Evolutionary conservation across 2,888 invertebrate genomes (phyloP), one percentile per base, ranked within the genome.

Genomic region (Oxystoma pomonae): DNA sequence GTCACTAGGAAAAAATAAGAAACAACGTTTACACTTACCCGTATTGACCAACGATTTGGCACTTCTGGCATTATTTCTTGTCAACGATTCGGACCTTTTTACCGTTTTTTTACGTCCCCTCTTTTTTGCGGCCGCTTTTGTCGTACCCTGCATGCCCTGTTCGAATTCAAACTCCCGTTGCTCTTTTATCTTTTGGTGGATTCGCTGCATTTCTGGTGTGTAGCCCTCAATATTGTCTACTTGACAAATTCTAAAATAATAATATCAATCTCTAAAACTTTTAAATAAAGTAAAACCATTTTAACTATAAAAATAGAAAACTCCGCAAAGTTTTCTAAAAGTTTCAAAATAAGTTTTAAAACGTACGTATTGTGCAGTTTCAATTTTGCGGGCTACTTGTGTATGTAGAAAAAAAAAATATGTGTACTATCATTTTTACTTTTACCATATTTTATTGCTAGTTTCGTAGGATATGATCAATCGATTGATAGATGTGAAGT

Each of bases 121-220:
- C 60, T 62, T 67, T 52, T 55, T 62, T 17, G 56, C 20, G 18
- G 50, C 20, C 56, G 56, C 65, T 58, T 62, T 65, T 17, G 55
- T 12, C 19, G 55, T 50, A 18, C 16, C 79, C 66, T 64, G 66
- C 19, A 52, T 63, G 17, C 59, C 60, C 49, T 57, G 58, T 55
- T 65, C 63, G 51, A 59, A 63, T 61, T 83, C 83, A 55, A 80
- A 79, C 9, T 78, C 78, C 71, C 82, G 80, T 51, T 82, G 73
- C 67, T 83, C 83, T 64, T 82, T 80, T 76, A 83, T 85, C 61
- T 79, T 77, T 70, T 74, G 80, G 67, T 83, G 75, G 1, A 85
- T 78, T 72, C 77, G 81, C 62, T 84, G 79, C 86, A 86, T 86
- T 0, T 84, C 85, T 56, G 84, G 82, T 0, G 86, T 87, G 67